Evolutionary conservation across 2,888 invertebrate genomes (phyloP).

Genomic region (Dyspetes luteomarginatus): DNA sequence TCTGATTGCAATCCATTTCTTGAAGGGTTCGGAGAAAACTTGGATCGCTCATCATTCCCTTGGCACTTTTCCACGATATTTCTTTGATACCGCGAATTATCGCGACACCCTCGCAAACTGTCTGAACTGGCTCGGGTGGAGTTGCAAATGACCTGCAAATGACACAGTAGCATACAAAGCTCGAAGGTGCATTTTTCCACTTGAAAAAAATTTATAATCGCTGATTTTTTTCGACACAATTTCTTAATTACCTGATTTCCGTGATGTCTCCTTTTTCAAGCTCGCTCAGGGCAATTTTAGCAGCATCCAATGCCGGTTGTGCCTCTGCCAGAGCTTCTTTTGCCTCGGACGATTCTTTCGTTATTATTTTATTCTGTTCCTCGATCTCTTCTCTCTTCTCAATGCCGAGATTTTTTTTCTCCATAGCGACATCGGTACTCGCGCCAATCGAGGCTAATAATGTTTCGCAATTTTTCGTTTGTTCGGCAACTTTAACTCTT

Average conservation of each 20-base stretch:
- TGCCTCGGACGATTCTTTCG: slow-evolving; percentile 93
- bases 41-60: slow-evolving; percentile 96
- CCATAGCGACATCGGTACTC: slow-evolving; percentile 88
- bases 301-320: slow-evolving; percentile 93
- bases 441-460: slow-evolving; percentile 91
- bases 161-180: not conserved
- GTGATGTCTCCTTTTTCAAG: slow-evolving; percentile 96
- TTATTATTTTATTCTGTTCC: slow-evolving; percentile 91
- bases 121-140: slow-evolving; percentile 95
- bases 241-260: slow-evolving; percentile 91
- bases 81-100: slow-evolving; percentile 93
- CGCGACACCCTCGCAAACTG: slow-evolving; percentile 95
- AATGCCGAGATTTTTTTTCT: slow-evolving; percentile 92
- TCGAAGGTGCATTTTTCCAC: not conserved
- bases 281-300: slow-evolving; percentile 91
- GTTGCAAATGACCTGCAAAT: slow-evolving; percentile 92
- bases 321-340: slow-evolving; percentile 92
- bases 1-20: slow-evolving; percentile 93
- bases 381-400: slow-evolving; percentile 93
- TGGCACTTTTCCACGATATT: slow-evolving; percentile 95
- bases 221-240: not conserved
- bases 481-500: slow-evolving; percentile 91
- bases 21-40: slow-evolving; percentile 91
- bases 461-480: slow-evolving; percentile 91
- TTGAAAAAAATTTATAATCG: not conserved